Base-by-base conservation (phyloP, 1,140 invertebrate species). In the Leucophenga varia region DNA sequence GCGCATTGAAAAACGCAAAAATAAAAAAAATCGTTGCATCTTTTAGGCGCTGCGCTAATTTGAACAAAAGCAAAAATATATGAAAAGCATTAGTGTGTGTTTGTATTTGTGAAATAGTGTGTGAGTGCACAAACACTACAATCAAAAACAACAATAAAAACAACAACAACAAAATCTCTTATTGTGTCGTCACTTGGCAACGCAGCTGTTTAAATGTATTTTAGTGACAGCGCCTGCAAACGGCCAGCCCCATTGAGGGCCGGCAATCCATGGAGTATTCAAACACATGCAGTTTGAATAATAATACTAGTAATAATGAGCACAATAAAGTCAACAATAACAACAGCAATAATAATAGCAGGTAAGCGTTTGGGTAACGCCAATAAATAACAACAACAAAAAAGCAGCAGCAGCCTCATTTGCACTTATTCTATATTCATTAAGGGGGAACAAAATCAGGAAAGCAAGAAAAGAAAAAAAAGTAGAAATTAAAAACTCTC, bases 231-330 rank as follows among this genome's bases (percentile, higher is more conserved):
- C 55, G 45, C 40, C 32, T 55, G 61, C 57, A 48, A 63, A 56
- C 54, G 58, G 71, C 71, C 71, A 69, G 71, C 71, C 71, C 71
- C 71, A 58, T 57, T 59, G 71, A 74, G 71, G 71, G 71, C 68
- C 68, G 71, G 71, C 71, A 63, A 72, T 60, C 53, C 71, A 74
- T 74, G 71, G 71, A 74, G 71, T 73, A 67, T 74, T 73, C 71
- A 61, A 74, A 50, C 52, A 61, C 71, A 50, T 55, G 47, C 47
- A 48, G 68, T 67, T 65, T 74, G 61, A 67, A 54, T 68, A 64
- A 67, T 34, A 57, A 58, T 43, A 43, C 72, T 59, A 67, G 52
- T 68, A 64, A 67, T 34, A 57, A 58, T 43, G 42, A 63, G 35
- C 48, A 44, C 22, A 25, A 25, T 25, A 10, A 25, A 25, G 5